Percentiles rank a stretch among this genome's conserved stretches.
Conservation (phyloP, 2,888 invertebrate species). For the Archips crataeganus region DNA sequence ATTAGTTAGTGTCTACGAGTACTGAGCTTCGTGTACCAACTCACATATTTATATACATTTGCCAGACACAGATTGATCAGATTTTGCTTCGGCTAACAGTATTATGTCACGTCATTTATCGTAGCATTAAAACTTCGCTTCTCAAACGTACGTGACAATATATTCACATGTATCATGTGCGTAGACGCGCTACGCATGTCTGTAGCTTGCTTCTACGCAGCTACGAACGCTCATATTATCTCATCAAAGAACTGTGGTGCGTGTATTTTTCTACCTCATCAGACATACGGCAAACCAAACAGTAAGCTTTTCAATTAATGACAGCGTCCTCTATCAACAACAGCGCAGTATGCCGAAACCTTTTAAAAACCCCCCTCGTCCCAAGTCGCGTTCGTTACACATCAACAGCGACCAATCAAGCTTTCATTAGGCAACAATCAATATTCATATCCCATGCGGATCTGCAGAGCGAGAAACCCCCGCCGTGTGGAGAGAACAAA, state of each 20-base stretch:
- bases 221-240: slow-evolving; percentile 37
- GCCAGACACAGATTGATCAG: too few relatives aligned
- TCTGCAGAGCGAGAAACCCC: slow-evolving; percentile 66
- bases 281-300: slow-evolving; percentile 27
- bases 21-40: too few relatives aligned
- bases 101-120: slow-evolving; percentile 32
- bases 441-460: slow-evolving; percentile 85
- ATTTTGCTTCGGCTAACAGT: too few relatives aligned
- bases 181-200: slow-evolving; percentile 50
- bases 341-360: slow-evolving; percentile 58
- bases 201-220: slow-evolving; percentile 43
- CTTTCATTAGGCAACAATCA: slow-evolving; percentile 83
- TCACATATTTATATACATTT: too few relatives aligned
- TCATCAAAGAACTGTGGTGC: not conserved
- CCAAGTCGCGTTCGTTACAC: slow-evolving; percentile 65
- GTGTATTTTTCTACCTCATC: slow-evolving; percentile 27
- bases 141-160: slow-evolving; percentile 5
- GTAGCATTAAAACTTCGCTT: slow-evolving; percentile 49
- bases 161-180: slow-evolving; percentile 50
- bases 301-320: slow-evolving; percentile 53
- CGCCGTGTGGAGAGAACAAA: slow-evolving; percentile 61
- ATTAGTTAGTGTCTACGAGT: too few relatives aligned
- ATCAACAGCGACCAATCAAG: slow-evolving; percentile 80
- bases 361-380: slow-evolving; percentile 62
- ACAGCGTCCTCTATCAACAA: slow-evolving; percentile 58